Percentiles rank a stretch among this genome's conserved stretches.
Evolutionary conservation across 2,797 vertebrate species (phyloP).

Genomic region (Hephaestus fuliginosus): DNA sequence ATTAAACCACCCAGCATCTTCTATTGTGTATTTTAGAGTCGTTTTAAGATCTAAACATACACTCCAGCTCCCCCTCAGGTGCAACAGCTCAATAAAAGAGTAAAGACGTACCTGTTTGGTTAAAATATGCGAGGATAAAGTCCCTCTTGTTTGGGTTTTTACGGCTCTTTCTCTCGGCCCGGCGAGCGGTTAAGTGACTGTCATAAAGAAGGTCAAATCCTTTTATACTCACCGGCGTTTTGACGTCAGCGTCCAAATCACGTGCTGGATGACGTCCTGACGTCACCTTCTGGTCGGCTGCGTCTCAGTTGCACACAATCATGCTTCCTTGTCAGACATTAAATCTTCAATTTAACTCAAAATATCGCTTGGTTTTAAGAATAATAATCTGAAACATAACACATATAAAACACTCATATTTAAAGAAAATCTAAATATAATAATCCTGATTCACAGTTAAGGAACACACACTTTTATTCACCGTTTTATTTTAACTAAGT

Average conservation of each 20-base stretch:
- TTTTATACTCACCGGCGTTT: conserved; percentile 67
- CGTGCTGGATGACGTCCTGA: conserved; percentile 28
- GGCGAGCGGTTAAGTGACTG: conserved; percentile 43
- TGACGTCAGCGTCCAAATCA: conserved; percentile 71
- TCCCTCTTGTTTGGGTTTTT: accelerated
- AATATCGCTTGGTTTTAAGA: accelerated
- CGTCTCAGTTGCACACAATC: background rate
- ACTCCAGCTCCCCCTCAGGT: accelerated
- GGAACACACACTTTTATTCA: background rate
- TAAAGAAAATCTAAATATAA: background rate
- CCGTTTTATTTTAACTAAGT: background rate
- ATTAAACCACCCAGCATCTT: background rate
- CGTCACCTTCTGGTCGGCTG: background rate
- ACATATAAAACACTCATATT: accelerated
- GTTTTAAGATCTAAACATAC: accelerated
- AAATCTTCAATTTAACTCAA: accelerated
- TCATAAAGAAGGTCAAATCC: conserved; percentile 79
- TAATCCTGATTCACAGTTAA: background rate
- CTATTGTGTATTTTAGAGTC: background rate
- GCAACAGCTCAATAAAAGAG: accelerated
- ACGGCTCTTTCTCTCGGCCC: background rate
- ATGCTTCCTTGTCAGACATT: accelerated
- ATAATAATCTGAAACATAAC: accelerated
- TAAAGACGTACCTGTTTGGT: conserved; percentile 35
- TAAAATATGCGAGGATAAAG: background rate